Percentiles rank a stretch among this genome's conserved stretches.
Conservation (phyloP, 2,113 vertebrate species). For the Nettapus auritus region DNA sequence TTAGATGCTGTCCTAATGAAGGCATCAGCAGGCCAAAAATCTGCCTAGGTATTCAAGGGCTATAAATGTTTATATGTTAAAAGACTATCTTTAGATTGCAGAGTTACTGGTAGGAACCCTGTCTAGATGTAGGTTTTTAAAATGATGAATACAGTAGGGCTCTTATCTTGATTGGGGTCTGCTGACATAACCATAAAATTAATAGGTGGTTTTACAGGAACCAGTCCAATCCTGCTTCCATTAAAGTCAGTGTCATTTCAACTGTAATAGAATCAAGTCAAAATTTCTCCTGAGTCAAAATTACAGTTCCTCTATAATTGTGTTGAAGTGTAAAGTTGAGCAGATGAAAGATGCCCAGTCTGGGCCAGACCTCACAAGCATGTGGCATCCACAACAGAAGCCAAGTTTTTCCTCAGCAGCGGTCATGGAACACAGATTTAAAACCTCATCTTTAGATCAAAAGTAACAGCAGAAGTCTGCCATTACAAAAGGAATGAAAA, state of each 20-base stretch:
- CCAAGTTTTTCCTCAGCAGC: conserved; percentile 4
- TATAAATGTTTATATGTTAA: background rate
- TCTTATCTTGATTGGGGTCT: conserved; percentile 41
- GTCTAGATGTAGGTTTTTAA: conserved; percentile 6
- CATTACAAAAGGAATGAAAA: background rate
- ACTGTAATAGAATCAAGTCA: background rate
- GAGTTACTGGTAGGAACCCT: background rate
- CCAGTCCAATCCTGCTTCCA: background rate
- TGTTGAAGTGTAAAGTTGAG: background rate
- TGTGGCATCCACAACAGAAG: background rate
- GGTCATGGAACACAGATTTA: background rate
- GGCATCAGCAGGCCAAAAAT: background rate
- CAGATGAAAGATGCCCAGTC: background rate
- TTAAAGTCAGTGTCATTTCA: conserved; percentile 1
- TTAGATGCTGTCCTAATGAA: background rate
- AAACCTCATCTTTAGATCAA: conserved; percentile 26
- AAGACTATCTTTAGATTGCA: background rate
- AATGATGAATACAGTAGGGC: background rate
- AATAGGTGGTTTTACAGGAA: conserved; percentile 27
- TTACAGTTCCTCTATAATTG: background rate
- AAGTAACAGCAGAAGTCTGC: background rate
- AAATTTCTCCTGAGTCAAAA: conserved; percentile 28
- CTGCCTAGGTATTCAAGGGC: background rate
- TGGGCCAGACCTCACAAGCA: conserved; percentile 9
- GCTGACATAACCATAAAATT: conserved; percentile 30